phyloP scores from a whole-genome alignment of 1,140 invertebrate species.

The Drosophila malerkotliana region DNA sequence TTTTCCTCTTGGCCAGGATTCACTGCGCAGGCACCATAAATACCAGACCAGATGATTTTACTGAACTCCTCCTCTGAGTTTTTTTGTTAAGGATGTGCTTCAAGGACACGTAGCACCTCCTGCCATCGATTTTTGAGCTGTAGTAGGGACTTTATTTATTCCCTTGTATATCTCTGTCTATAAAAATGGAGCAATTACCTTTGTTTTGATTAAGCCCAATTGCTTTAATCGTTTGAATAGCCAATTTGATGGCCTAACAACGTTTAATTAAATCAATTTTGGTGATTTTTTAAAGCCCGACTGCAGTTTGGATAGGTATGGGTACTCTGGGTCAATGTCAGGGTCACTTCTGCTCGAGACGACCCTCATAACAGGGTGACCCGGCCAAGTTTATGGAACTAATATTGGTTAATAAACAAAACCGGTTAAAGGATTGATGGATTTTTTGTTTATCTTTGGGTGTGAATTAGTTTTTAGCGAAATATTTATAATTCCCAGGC shows the following conservation, averaged over 20 bases:
- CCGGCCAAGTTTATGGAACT: constrained; percentile 24
- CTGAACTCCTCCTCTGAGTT: neutral
- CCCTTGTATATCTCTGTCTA: neutral
- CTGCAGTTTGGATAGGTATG: constrained; percentile 5
- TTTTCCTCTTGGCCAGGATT: constrained; percentile 13
- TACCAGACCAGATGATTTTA: constrained; percentile 65
- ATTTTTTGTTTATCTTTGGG: neutral
- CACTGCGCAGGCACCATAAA: constrained; percentile 48
- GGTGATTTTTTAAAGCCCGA: constrained; percentile 2
- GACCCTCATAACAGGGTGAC: constrained; percentile 36
- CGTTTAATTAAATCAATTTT: constrained; percentile 17
- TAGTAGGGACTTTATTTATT: neutral
- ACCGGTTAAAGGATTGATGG: constrained; percentile 10
- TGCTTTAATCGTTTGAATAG: constrained; percentile 22
- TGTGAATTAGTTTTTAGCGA: neutral
- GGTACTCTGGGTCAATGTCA: constrained; percentile 57
- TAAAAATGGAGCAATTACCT: constrained; percentile 25
- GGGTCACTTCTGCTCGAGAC: constrained; percentile 27
- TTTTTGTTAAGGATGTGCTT: constrained; percentile 14
- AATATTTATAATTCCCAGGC: neutral
- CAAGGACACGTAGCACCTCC: constrained; percentile 25
- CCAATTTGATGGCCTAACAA: constrained; percentile 25
- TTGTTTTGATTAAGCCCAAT: constrained; percentile 37
- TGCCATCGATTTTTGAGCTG: constrained; percentile 22
- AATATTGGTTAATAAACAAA: constrained; percentile 16